Conservation (phyloP, 2,888 invertebrate genomes). For the Pardosa pseudoannulata region DNA sequence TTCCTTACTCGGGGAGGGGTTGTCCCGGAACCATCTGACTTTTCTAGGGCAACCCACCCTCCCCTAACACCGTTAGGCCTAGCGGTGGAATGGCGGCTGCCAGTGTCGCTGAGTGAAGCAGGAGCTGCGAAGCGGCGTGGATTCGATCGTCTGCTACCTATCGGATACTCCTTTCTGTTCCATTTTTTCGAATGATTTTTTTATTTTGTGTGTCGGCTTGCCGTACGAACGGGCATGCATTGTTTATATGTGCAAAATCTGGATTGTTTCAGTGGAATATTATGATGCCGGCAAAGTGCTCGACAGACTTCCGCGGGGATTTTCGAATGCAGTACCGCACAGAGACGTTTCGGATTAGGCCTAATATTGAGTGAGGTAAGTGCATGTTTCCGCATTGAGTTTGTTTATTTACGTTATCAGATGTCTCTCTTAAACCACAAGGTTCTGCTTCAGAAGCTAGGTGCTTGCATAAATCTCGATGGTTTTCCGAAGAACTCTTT, state of each 20-base stretch:
- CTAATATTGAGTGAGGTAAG: not conserved
- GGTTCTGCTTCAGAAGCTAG: no score
- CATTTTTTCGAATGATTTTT: not conserved
- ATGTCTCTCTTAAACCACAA: not conserved
- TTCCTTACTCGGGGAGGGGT: not conserved
- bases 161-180: not conserved
- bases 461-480: no score
- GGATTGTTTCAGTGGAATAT: constrained; percentile 18
- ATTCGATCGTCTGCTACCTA: constrained; percentile 14
- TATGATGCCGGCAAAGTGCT: not conserved
- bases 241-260: not conserved
- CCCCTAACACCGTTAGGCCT: constrained; percentile 35
- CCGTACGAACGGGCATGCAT: not conserved
- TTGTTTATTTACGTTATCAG: not conserved
- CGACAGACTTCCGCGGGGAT: not conserved
- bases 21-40: constrained; percentile 43
- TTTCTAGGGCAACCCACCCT: constrained; percentile 31
- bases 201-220: not conserved
- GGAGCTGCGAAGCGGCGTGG: not conserved
- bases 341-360: constrained; percentile 3
- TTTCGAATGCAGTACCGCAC: not conserved
- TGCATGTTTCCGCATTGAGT: not conserved
- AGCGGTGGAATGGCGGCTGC: constrained; percentile 19
- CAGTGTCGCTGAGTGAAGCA: not conserved
- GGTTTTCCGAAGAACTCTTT: no score